phyloP scores from a whole-genome alignment of 30 jellyfish, hydroid and myxozoan genomes.

The Hydractinia echinata region DNA sequence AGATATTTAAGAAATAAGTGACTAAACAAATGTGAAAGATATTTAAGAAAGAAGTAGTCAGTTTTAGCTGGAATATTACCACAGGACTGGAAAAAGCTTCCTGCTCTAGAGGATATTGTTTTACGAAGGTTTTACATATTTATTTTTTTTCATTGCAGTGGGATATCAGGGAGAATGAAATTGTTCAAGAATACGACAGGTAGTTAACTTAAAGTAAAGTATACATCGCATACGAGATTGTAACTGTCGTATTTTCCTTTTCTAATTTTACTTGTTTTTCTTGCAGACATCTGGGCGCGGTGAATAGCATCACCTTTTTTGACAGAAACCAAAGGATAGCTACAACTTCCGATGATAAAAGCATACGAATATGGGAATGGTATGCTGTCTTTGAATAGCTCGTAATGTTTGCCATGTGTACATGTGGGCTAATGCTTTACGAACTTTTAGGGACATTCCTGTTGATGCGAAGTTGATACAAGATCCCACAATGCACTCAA shows the following conservation, averaged over 20 bases:
- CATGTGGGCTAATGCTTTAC: neutral
- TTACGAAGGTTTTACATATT: neutral
- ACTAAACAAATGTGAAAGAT: no score
- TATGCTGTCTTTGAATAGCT: neutral
- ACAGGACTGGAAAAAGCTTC: no score
- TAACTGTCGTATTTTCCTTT: neutral
- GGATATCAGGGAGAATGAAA: constrained; percentile 96
- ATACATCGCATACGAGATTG: neutral
- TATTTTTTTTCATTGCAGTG: constrained; percentile 52
- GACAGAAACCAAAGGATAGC: constrained; percentile 88
- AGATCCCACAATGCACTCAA: constrained; percentile 97
- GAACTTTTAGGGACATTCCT: constrained; percentile 85
- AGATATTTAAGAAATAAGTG: no score
- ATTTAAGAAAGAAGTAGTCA: no score
- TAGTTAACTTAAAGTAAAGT: neutral
- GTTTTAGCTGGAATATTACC: no score
- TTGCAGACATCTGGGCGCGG: constrained; percentile 93
- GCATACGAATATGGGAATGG: constrained; percentile 99
- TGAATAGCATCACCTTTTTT: constrained; percentile 86
- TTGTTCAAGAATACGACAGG: constrained; percentile 98
- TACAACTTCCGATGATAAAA: constrained; percentile 98
- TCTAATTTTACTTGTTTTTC: constrained; percentile 3
- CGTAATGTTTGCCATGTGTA: neutral
- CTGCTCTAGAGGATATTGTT: no score
- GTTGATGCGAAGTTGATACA: constrained; percentile 93